Conservation (phyloP, 2,113 vertebrate species). For the Camelus bactrianus region DNA sequence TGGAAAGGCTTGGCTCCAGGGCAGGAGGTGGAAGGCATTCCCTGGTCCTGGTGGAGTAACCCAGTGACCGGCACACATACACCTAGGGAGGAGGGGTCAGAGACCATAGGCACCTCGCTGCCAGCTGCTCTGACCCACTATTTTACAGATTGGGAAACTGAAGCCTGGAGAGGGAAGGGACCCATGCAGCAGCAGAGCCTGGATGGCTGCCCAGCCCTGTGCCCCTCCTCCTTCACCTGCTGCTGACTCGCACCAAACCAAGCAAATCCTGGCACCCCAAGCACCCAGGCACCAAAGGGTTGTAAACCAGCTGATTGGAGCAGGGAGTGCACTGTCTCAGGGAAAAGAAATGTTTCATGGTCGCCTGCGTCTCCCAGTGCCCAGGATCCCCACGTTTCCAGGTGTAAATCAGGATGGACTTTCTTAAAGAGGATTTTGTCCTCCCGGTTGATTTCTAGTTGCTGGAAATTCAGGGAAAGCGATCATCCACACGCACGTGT, state of each 20-base stretch:
- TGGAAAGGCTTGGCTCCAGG: constrained; percentile 41
- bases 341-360: neutral
- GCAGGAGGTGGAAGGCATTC: neutral
- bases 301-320: neutral
- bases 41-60: neutral
- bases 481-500: rapidly evolving
- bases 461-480: neutral
- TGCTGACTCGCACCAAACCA: neutral
- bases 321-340: neutral
- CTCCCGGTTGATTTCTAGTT: neutral
- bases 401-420: neutral
- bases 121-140: neutral
- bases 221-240: neutral
- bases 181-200: neutral
- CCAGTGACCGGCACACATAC: rapidly evolving
- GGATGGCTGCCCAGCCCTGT: too few relatives aligned
- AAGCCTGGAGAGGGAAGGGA: neutral
- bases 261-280: neutral
- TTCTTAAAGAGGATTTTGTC: neutral
- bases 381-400: neutral
- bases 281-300: too few relatives aligned
- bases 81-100: neutral
- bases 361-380: neutral
- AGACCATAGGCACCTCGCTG: neutral
- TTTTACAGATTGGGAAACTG: constrained; percentile 1